Evolutionary conservation across 1,140 invertebrate genomes (phyloP).

Genomic region (Saccostrea echinata): DNA sequence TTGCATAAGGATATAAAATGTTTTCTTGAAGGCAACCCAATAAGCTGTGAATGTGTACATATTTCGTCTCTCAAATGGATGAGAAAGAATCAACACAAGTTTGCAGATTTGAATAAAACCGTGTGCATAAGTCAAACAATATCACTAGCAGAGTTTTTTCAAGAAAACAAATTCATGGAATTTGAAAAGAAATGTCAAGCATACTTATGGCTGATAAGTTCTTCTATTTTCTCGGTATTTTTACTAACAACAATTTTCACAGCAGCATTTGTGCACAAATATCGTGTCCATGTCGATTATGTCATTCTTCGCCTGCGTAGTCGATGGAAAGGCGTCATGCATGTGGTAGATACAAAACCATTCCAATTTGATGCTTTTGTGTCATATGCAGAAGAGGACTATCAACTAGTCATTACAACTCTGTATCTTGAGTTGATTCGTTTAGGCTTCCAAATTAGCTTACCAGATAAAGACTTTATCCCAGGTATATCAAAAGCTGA

Average conservation of each 20-base stretch:
- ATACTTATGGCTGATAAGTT: background rate
- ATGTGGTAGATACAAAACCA: background rate
- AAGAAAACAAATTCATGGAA: background rate
- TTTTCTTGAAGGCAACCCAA: background rate
- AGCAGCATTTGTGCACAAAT: background rate
- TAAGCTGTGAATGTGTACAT: background rate
- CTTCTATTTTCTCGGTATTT: background rate
- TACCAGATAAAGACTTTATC: background rate
- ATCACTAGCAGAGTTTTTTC: background rate
- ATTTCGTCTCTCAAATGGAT: too few relatives aligned
- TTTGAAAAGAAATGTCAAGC: background rate
- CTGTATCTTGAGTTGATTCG: background rate
- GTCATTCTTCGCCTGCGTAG: background rate
- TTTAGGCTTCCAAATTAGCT: background rate
- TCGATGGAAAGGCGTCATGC: background rate
- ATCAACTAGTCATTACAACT: background rate
- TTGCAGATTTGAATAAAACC: background rate
- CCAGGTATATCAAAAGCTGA: background rate
- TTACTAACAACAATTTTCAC: background rate
- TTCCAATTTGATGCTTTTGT: background rate
- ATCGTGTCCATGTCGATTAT: background rate
- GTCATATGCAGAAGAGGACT: background rate
- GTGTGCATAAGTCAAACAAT: background rate
- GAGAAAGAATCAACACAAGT: background rate
- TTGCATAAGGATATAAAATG: background rate